These are phyloP conservation scores for Drosophila ananassae DNA, from an alignment of 1,140 invertebrate genomes.

Conservation along the genomic window DNA sequence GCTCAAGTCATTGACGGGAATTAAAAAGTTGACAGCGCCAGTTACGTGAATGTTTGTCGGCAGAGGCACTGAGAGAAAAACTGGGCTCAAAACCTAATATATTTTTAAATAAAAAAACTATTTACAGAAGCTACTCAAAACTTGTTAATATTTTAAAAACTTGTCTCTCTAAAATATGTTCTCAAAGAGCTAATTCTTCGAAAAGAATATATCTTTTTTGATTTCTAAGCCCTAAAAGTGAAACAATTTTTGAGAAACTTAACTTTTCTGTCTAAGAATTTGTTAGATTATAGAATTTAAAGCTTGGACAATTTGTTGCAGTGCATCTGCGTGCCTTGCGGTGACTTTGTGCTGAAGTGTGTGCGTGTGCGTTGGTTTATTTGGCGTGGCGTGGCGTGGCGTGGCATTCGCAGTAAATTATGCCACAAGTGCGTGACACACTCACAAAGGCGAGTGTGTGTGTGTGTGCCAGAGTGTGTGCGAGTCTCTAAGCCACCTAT, in stretches of 20 bases:
- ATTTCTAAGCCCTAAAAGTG: too few species aligned
- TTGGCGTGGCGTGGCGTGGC: constrained; percentile 51
- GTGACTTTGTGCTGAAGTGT: background rate
- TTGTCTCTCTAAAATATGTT: too few species aligned
- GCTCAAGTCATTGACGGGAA: constrained; percentile 52
- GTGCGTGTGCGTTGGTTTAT: constrained; percentile 27
- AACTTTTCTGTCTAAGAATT: background rate
- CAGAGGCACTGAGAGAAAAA: background rate
- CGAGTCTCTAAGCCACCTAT: background rate
- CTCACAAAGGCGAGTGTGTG: constrained; percentile 23
- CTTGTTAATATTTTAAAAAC: too few species aligned
- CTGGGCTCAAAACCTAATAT: too few species aligned
- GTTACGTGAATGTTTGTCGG: constrained; percentile 33
- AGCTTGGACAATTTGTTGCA: background rate
- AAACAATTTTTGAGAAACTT: too few species aligned
- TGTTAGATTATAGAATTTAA: background rate
- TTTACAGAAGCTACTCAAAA: too few species aligned
- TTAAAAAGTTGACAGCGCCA: constrained; percentile 49
- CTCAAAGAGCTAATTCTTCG: too few species aligned
- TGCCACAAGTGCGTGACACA: constrained; percentile 72
- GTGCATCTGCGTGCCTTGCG: background rate
- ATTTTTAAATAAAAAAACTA: too few species aligned
- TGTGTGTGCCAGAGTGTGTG: background rate
- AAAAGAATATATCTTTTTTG: too few species aligned
- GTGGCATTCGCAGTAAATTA: constrained; percentile 64